Conservation (phyloP, 2,113 vertebrate genomes). For the Pycnonotus jocosus region DNA sequence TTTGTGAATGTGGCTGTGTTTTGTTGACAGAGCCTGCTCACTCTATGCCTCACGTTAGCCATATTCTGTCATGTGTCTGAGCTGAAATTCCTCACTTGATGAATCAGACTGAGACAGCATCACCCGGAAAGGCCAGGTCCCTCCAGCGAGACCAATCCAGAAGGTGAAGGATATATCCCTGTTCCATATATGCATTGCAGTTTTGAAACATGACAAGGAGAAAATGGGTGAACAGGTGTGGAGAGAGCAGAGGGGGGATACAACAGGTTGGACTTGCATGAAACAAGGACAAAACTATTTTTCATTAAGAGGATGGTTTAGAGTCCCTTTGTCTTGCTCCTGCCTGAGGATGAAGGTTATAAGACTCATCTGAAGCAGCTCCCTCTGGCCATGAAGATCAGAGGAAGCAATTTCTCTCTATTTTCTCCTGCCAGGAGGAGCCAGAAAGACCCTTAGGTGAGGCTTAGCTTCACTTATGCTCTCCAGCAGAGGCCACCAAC, state of each 20-base stretch:
- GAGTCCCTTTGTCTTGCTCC: neutral
- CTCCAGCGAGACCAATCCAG: neutral
- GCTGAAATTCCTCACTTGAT: neutral
- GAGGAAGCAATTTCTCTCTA: neutral
- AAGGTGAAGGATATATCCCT: neutral
- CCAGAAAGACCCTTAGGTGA: neutral
- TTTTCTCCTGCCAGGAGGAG: neutral
- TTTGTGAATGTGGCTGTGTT: conserved; percentile 5
- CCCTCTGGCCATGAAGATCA: neutral
- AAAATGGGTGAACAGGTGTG: neutral
- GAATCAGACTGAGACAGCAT: conserved; percentile 1
- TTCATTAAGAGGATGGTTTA: neutral
- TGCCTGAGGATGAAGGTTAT: neutral
- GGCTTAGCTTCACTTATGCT: neutral
- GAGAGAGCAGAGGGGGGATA: neutral
- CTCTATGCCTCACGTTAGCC: neutral
- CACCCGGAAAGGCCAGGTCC: neutral
- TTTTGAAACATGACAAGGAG: neutral
- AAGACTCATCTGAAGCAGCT: neutral
- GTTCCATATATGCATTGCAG: neutral
- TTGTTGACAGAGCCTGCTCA: conserved; percentile 48
- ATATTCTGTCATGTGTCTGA: conserved; percentile 2
- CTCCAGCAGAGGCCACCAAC: neutral
- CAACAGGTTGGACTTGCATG: neutral
- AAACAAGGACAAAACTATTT: neutral